Conservation (phyloP, 2,888 invertebrate genomes). For the Drosophila seclusa region DNA sequence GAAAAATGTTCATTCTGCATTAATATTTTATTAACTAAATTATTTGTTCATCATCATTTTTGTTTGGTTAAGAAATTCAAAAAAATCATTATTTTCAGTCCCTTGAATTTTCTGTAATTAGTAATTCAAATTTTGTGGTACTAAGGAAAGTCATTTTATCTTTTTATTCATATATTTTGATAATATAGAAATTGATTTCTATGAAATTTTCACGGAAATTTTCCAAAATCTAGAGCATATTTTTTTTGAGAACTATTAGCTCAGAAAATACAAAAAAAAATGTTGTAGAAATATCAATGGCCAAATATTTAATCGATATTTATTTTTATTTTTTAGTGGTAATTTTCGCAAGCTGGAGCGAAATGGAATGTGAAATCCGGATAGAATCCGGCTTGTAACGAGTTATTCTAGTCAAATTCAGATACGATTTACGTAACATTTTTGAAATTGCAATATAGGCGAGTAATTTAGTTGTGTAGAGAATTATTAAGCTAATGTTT, state of each 20-base stretch:
- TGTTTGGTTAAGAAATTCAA: background rate
- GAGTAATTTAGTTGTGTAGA: slow-evolving; percentile 58
- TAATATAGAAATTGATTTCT: background rate
- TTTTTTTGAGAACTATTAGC: background rate
- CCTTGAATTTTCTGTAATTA: background rate
- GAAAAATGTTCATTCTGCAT: background rate
- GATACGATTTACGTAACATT: slow-evolving; percentile 24
- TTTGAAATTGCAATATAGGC: slow-evolving; percentile 67
- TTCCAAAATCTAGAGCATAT: background rate
- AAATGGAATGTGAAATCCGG: slow-evolving; percentile 7
- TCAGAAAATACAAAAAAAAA: background rate
- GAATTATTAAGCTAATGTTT: slow-evolving; percentile 55
- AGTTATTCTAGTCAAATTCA: slow-evolving; percentile 68
- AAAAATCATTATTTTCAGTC: background rate
- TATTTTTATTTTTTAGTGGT: background rate
- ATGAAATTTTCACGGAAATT: background rate
- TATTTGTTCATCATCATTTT: too few relatives aligned
- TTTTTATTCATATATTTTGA: background rate
- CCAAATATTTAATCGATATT: slow-evolving; percentile 14
- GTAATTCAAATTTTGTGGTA: background rate
- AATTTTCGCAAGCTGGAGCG: background rate
- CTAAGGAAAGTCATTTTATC: too few relatives aligned
- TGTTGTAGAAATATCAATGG: background rate
- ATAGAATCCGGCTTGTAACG: slow-evolving; percentile 20
- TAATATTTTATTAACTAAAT: background rate